Evolutionary conservation across 2,113 vertebrate species (phyloP).

Genomic region (Anoura caudifer): DNA sequence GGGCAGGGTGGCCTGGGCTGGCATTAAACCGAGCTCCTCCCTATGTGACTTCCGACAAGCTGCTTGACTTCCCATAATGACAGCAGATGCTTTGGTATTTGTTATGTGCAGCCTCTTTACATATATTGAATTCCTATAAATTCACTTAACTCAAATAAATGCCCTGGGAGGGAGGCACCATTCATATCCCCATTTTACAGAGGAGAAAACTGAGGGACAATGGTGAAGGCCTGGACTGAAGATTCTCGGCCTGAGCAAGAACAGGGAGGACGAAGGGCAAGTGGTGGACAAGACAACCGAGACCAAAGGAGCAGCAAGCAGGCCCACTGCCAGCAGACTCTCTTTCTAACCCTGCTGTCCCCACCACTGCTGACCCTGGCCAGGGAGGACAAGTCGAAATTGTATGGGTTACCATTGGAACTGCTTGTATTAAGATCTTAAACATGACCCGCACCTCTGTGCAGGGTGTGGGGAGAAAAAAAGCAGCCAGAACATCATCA

Average conservation of each 20-base stretch:
- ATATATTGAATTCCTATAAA: neutral
- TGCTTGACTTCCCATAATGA: neutral
- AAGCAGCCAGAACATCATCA: neutral
- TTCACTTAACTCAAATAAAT: neutral
- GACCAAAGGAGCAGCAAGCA: neutral
- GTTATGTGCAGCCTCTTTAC: neutral
- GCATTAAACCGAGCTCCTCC: neutral
- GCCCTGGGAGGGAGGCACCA: neutral
- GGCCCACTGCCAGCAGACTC: neutral
- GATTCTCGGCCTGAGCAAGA: neutral
- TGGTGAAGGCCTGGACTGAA: neutral
- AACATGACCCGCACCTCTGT: neutral
- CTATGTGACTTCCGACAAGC: neutral
- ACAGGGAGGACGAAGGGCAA: neutral
- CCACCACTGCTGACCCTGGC: no score
- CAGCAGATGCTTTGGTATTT: neutral
- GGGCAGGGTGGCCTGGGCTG: neutral
- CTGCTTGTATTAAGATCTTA: neutral
- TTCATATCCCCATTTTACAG: neutral
- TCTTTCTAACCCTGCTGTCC: neutral
- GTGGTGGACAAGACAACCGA: neutral
- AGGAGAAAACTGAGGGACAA: neutral
- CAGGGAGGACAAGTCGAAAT: neutral
- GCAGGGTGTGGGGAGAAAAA: neutral
- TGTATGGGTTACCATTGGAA: neutral